Conservation (phyloP, 2,888 invertebrate species). For the Piscicola geometra region DNA sequence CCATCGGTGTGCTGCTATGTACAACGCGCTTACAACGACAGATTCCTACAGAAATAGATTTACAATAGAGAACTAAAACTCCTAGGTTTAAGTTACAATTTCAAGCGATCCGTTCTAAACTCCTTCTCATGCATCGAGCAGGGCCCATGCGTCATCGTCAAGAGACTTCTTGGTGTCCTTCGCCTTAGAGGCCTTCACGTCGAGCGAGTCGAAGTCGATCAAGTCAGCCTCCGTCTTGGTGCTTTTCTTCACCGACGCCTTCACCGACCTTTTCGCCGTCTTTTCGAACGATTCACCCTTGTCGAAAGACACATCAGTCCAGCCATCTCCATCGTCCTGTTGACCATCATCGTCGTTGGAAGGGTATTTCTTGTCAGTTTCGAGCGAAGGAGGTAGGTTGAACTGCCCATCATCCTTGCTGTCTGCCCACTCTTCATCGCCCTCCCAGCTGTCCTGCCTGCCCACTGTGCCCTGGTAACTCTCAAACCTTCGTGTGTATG, state of each 20-base stretch:
- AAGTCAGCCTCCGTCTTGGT: not conserved
- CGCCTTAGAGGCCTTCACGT: slow-evolving; percentile 21
- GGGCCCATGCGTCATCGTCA: slow-evolving; percentile 28
- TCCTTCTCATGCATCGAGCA: slow-evolving; percentile 11
- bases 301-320: not conserved
- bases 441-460: not conserved
- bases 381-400: too few relatives aligned
- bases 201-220: slow-evolving; percentile 23
- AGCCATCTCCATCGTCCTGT: not conserved
- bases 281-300: not conserved
- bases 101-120: not conserved
- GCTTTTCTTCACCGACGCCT: not conserved
- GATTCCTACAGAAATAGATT: too few relatives aligned
- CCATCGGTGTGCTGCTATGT: too few relatives aligned
- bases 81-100: too few relatives aligned
- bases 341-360: too few relatives aligned
- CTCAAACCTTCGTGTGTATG: not conserved
- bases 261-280: not conserved
- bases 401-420: not conserved
- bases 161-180: slow-evolving; percentile 15
- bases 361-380: too few relatives aligned
- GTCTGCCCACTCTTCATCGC: slow-evolving; percentile 17
- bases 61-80: too few relatives aligned
- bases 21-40: too few relatives aligned
- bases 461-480: not conserved